Base-by-base conservation (phyloP, 1,140 invertebrate species). In the Agrilus planipennis region DNA sequence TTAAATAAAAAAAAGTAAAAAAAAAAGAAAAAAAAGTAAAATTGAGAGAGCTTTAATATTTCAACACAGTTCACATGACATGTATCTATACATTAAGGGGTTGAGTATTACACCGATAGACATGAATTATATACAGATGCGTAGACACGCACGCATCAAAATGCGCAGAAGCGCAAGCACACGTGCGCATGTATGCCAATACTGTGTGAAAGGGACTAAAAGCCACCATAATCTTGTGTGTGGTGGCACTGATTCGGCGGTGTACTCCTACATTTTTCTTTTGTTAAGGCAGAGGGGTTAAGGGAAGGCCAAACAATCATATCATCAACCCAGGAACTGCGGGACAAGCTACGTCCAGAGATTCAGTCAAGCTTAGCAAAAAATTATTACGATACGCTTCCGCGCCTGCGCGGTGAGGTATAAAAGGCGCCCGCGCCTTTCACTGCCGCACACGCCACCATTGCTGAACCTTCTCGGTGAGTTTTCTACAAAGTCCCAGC, bases 401-500 rank as follows among this genome's bases (percentile, higher is more conserved):
- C 19, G n/a, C n/a, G 52, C 53, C 52, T 52, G 59, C 59, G 54
- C 56, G 56, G 56, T 36, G 38, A 44, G 42, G 47, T 44, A 34
- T 38, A 44, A 52, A 12, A 36, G 34, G 43, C 43, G 43, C 55
- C 53, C 46, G 53, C 54, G 52, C 42, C 47, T 39, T 46, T 72
- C 70, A 77, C 66, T 77, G 73, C 63, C 75, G 75, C 54, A 77
- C 71, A 58, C 72, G 75, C 79, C 78, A 81, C 77, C 77, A 82
- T 60, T 75, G 76, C 67, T 84, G 81, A 68, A 84, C 79, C 66
- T 82, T 84, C 67, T 84, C 82, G 66, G 80, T 74, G 63, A 86
- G 72, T 73, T 84, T 85, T 69, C 77, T 81, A 68, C 79, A 85
- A 67, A 84, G 77, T 70, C 80, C 79, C 60, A 80, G 70, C 69